These are phyloP conservation scores for Paragorgia papillata DNA, from an alignment of 92 coral and sea anemone species.

Conservation along the genomic window DNA sequence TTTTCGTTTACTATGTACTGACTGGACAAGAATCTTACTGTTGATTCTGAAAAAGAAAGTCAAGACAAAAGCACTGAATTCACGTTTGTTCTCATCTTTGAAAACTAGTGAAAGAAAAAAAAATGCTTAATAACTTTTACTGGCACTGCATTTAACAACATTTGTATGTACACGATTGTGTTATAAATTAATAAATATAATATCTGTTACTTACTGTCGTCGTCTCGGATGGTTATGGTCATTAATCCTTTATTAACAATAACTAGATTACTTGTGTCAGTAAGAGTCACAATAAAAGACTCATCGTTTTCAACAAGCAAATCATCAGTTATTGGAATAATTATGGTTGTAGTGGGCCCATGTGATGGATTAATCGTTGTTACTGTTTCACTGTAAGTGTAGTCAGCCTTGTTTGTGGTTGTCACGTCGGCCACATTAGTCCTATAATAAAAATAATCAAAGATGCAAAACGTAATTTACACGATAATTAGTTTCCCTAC, in stretches of 20 bases:
- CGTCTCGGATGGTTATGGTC: conserved; percentile 2
- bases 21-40: conserved; percentile 8
- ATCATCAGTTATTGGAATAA: conserved; percentile 25
- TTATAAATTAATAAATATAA: background rate
- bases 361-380: conserved; percentile 11
- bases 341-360: background rate
- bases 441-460: background rate
- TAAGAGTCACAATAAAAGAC: conserved; percentile 3
- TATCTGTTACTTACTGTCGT: conserved; percentile 24
- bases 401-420: conserved; percentile 3
- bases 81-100: too few species aligned
- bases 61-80: too few species aligned
- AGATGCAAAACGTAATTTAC: too few species aligned
- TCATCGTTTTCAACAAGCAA: conserved; percentile 13
- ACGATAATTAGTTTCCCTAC: too few species aligned
- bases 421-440: background rate
- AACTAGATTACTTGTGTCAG: conserved; percentile 1
- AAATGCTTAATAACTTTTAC: too few species aligned
- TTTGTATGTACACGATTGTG: too few species aligned
- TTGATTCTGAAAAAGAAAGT: background rate
- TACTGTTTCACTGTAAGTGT: background rate
- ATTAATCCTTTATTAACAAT: background rate
- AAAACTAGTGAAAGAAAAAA: too few species aligned
- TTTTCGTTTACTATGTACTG: background rate
- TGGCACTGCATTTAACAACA: too few species aligned